Evolutionary conservation across 2,113 vertebrate species (phyloP), one percentile per base, ranked within the genome.

Genomic region (Siphamia tubifer): DNA sequence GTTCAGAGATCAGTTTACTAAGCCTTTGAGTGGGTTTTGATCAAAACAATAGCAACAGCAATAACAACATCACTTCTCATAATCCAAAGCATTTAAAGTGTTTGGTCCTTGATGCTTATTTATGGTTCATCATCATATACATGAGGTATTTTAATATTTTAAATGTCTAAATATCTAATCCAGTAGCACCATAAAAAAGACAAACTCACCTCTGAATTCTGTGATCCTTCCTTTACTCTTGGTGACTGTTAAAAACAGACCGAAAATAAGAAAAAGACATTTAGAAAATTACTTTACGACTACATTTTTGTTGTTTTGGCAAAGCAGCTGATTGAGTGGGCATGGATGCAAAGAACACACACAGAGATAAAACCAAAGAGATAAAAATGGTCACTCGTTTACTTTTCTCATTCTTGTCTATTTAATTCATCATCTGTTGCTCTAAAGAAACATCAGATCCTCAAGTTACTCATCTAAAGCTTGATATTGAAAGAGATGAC

Each of bases 211-310:
- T 98, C 97, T 1, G 95, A 94, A 83, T 94, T 94, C 81, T 93
- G 91, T 43, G 91, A 69, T 65, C 93, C 92, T 68, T 99, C 97
- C 91, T 96, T 99, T 83, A 99, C 96, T 92, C 97, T 92, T 13
- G 97, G 97, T 79, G 96, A 98, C 97, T 99, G 66, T 76, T 86
- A 58, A 81, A 82, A 77, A 81, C 27, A 76, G 6, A 68, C 20
- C 68, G 31, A n/a, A 67, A 38, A 83, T 55, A 57, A 10, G 31
- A 21, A 43, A 17, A 16, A 7, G 9, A 23, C 1, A 16, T 8
- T 71, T 25, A 77, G 69, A 77, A 1, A 0, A n/a, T 32, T 21
- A 38, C 5, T 5, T 64, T 35, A n/a, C 11, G 1, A 19, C 2
- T 28, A 24, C n/a, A n/a, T n/a, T n/a, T n/a, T n/a, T 2, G 16